These are phyloP conservation scores for Tiliacea aurago DNA, from an alignment of 2,888 invertebrate genomes.

Conservation along the genomic window DNA sequence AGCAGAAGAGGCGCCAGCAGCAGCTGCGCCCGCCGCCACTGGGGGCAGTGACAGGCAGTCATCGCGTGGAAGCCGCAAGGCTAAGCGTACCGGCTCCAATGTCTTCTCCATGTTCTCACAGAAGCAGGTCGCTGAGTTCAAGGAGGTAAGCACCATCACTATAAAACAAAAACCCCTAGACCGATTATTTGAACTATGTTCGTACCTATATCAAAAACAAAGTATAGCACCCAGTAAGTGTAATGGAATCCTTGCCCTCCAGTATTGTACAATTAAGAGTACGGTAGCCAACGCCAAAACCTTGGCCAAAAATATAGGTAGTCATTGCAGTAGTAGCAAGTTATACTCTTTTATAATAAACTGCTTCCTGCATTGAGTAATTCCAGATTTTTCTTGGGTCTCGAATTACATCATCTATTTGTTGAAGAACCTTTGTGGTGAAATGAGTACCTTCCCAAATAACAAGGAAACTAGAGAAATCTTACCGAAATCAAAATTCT, in stretches of 20 bases:
- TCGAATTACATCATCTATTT: background rate
- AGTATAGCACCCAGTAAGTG: background rate
- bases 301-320: background rate
- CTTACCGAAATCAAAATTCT: conserved; percentile 34
- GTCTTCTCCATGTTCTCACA: conserved; percentile 99
- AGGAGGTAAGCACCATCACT: conserved; percentile 92
- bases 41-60: conserved; percentile 93
- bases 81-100: conserved; percentile 97
- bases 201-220: background rate
- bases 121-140: conserved; percentile 98
- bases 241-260: background rate
- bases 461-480: background rate
- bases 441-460: background rate
- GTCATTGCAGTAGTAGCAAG: background rate
- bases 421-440: background rate
- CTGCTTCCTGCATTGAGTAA: background rate
- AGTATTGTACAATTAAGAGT: conserved; percentile 3
- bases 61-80: conserved; percentile 95
- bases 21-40: conserved; percentile 92
- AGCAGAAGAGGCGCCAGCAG: conserved; percentile 92
- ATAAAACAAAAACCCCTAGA: background rate
- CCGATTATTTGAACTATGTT: background rate
- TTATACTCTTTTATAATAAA: too few relatives aligned
- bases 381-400: background rate
- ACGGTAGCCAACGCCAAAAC: background rate